Base-by-base conservation (phyloP, 2,888 invertebrate species). In the Stictocephala bisonia region DNA sequence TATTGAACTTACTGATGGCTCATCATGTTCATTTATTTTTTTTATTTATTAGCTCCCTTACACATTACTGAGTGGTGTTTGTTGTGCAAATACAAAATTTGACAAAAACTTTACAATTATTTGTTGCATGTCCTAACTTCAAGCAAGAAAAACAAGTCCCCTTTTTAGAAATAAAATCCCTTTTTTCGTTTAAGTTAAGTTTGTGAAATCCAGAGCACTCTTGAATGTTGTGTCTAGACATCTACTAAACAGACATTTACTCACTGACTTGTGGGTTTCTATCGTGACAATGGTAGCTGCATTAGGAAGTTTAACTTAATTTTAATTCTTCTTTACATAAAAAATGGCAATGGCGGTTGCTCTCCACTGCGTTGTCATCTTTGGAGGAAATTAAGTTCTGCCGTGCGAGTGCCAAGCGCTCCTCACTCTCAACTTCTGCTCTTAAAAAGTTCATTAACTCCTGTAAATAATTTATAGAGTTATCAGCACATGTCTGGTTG, bases 171-270 rank as follows among this genome's bases (percentile, higher is more conserved):
- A n/a, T n/a, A n/a, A n/a, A n/a, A n/a, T n/a, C n/a, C n/a, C n/a
- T n/a, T n/a, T n/a, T n/a, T n/a, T n/a, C n/a, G n/a, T n/a, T n/a
- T n/a, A n/a, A n/a, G n/a, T n/a, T n/a, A n/a, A n/a, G n/a, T n/a
- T n/a, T n/a, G n/a, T n/a, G n/a, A 11, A 79, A 75, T 44, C 75
- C 72, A 71, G 77, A 73, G 69, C 20, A 73, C 67, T 74, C 74
- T 77, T 35, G 71, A 58, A 75, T 77, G 76, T 15, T 75, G 44
- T 75, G 74, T 11, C n/a, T 6, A 18, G 11, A 56, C 15, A 74
- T 76, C 22, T 64, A 69, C 80, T 80, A 77, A 81, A 80, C 27
- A 81, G 79, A 75, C 79, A 80, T 51, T 41, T n/a, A 18, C 70
- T 77, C 9, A 51, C 18, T 20, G 18, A 66, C 2, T 11, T 13